These are phyloP conservation scores for Pseudoips prasinana DNA, from an alignment of 2,888 invertebrate genomes.

Conservation along the genomic window DNA sequence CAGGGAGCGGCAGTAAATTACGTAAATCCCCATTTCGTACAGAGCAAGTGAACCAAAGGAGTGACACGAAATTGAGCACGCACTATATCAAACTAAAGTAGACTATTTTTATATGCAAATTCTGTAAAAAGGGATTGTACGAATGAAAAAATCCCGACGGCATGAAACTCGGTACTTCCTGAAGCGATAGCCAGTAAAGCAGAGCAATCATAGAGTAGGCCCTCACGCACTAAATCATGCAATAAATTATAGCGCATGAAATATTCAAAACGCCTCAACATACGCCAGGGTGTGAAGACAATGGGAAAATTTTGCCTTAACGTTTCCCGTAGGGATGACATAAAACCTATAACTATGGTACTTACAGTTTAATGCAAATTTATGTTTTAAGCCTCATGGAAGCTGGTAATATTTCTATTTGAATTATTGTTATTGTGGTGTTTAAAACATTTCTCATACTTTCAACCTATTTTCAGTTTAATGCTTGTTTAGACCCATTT, in stretches of 20 bases:
- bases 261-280: slow-evolving; percentile 69
- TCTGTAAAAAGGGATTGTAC: slow-evolving; percentile 44
- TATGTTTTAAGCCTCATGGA: slow-evolving; percentile 15
- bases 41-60: slow-evolving; percentile 25
- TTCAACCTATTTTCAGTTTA: no score
- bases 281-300: slow-evolving; percentile 58
- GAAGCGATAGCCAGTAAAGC: slow-evolving; percentile 27
- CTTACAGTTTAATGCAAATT: slow-evolving; percentile 23
- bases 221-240: slow-evolving; percentile 69
- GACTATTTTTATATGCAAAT: slow-evolving; percentile 48
- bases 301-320: slow-evolving; percentile 52
- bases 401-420: slow-evolving; percentile 1
- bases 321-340: slow-evolving; percentile 37
- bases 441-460: no score
- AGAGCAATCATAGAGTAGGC: slow-evolving; percentile 48
- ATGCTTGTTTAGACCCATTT: no score
- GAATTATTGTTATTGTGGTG: no score
- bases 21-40: slow-evolving; percentile 17
- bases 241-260: slow-evolving; percentile 75
- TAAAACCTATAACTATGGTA: slow-evolving; percentile 25
- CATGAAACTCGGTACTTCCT: slow-evolving; percentile 17
- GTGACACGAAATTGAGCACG: slow-evolving; percentile 29
- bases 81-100: slow-evolving; percentile 37
- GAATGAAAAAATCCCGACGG: slow-evolving; percentile 28
- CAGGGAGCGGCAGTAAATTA: slow-evolving; percentile 21